Conservation (phyloP, 2,113 vertebrate genomes). For the Cisticola juncidis region DNA sequence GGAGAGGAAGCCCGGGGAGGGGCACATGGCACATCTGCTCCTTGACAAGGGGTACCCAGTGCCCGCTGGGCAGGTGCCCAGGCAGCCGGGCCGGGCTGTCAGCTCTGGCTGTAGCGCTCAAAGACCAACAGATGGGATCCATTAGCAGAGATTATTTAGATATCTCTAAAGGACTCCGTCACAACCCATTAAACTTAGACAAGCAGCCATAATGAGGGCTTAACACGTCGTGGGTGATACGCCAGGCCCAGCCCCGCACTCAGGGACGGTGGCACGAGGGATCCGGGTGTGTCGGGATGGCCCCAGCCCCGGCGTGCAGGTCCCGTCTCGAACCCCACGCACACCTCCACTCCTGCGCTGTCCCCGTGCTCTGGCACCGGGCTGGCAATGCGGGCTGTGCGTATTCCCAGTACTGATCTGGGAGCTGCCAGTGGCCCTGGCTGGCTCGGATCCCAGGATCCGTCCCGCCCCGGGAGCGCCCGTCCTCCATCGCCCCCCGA, state of each 20-base stretch:
- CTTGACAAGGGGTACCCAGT: neutral
- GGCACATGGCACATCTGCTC: neutral
- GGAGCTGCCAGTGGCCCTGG: neutral
- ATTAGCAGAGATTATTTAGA: conserved; percentile 47
- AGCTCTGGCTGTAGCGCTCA: accelerated
- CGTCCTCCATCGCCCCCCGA: too few species aligned
- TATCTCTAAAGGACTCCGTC: conserved; percentile 19
- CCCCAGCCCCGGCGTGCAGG: too few species aligned
- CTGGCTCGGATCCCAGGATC: neutral
- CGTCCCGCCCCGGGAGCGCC: neutral
- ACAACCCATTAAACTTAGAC: conserved; percentile 37
- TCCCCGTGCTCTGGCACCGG: neutral
- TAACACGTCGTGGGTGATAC: neutral
- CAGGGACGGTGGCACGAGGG: accelerated
- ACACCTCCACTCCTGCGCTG: accelerated
- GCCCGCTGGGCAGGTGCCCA: neutral
- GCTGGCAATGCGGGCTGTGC: too few species aligned
- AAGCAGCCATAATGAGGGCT: conserved; percentile 31
- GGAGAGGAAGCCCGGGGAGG: neutral
- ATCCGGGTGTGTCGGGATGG: accelerated
- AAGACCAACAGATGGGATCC: conserved; percentile 43
- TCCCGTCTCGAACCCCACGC: accelerated
- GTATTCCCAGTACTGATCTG: accelerated
- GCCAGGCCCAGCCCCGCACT: neutral
- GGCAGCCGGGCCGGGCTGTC: neutral